Base-by-base conservation (phyloP, 2,113 vertebrate genomes). In the Tauraco erythrolophus region DNA sequence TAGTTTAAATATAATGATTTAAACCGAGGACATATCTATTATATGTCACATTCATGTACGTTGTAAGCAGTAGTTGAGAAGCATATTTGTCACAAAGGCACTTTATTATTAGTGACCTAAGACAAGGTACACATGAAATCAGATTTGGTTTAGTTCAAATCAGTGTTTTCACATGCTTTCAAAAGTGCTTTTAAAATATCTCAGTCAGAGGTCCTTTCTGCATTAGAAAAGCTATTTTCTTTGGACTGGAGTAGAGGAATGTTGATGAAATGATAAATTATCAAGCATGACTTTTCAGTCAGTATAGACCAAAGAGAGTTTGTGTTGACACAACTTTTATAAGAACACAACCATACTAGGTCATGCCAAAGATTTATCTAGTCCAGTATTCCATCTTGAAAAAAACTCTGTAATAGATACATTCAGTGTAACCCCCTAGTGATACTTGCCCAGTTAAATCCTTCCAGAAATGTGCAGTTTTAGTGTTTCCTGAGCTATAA, bases 331-430 rank as follows among this genome's bases (percentile, higher is more conserved):
- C 6, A 51, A 84, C 79, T 37, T 2, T 75, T 68, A 6, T 2
- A 82, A 70, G 39, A 95, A 81, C 8, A 51, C 4, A n/a, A 18
- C 14, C 28, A 21, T 76, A 37, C 24, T 48, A 72, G 25, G 35
- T 66, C 7, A 58, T 1, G 7, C 8, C 13, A 75, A 75, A 71
- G 76, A 46, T 66, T 35, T 58, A 62, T 66, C 46, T 78, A 66
- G 41, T 58, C 22, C 23, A 41, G 17, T 74, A 62, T 51, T 70
- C 16, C 45, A 25, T n/a, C 12, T 46, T n/a, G 64, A 21, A 6
- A 35, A 76, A 71, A 71, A 74, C 28, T 0, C 0, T 0, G 33
- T 50, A 62, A 17, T 2, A 1, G 16, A 66, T 81, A 25, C 10
- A 35, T 45, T 65, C 41, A 74, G 6, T 61, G 25, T 41, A 89